Evolutionary conservation across 2,113 vertebrate genomes (phyloP).

Genomic region (Rhinopomastus cyanomelas): DNA sequence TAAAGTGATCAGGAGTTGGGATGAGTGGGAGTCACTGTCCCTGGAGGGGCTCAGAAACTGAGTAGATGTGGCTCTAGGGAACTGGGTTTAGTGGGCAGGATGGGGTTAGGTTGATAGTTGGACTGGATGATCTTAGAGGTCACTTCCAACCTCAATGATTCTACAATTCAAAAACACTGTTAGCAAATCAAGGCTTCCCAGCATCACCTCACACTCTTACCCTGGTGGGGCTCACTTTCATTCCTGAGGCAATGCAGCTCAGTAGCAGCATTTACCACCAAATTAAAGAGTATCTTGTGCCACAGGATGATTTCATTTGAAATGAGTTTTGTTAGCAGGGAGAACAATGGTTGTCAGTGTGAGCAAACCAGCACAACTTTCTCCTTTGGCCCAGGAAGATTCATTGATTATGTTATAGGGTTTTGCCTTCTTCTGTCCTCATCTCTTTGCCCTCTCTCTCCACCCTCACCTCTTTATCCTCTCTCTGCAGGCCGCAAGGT

Average conservation of each 20-base stretch:
- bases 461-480: not conserved
- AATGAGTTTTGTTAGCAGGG: not conserved
- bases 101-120: too few relatives aligned
- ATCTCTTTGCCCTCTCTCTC: not conserved
- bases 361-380: not conserved
- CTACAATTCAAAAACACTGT: not conserved
- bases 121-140: too few relatives aligned
- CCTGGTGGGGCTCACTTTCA: not conserved
- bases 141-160: too few relatives aligned
- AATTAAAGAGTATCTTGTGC: not conserved
- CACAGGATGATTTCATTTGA: not conserved
- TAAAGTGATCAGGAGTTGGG: too few relatives aligned
- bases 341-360: not conserved
- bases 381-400: not conserved
- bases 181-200: not conserved
- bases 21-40: too few relatives aligned
- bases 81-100: too few relatives aligned
- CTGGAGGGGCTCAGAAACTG: too few relatives aligned
- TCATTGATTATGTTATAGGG: not conserved
- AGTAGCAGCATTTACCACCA: not conserved
- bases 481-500: not conserved
- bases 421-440: not conserved
- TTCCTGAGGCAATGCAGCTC: not conserved
- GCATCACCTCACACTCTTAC: not conserved
- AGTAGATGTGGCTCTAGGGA: too few relatives aligned